phyloP scores from a whole-genome alignment of 64 coral and sea anemone genomes.

The Platygyra sinensis region DNA sequence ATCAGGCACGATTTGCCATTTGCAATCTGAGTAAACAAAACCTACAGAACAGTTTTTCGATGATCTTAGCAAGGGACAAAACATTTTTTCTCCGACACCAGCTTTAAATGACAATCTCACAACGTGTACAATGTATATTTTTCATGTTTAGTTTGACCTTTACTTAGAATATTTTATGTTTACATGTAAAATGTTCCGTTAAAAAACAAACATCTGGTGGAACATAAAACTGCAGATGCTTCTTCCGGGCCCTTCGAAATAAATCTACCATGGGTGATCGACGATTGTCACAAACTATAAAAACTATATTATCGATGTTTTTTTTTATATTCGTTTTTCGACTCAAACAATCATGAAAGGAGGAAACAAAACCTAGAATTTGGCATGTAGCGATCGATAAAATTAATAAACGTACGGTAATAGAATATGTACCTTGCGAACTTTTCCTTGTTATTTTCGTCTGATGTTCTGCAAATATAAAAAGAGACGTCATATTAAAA shows the following conservation, averaged over 20 bases:
- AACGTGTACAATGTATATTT: background rate
- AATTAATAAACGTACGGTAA: background rate
- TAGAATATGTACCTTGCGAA: conserved; percentile 50
- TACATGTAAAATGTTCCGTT: no score
- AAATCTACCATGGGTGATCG: no score
- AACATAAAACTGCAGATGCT: background rate
- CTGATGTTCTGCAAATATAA: conserved; percentile 8
- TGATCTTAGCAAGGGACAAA: no score
- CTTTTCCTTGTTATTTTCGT: conserved; percentile 61
- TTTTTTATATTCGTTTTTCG: no score
- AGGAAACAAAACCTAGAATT: background rate
- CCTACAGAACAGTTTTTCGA: no score
- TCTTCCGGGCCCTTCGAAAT: no score
- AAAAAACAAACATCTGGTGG: background rate
- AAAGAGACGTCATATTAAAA: background rate
- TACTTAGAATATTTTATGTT: background rate
- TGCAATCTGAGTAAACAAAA: no score
- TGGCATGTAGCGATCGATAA: background rate
- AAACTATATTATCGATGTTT: no score
- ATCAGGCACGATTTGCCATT: no score
- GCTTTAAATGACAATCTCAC: no score
- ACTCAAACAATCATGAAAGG: background rate
- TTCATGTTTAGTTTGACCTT: background rate
- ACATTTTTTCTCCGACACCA: no score
- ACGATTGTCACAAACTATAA: no score